Percentiles rank a stretch among this genome's conserved stretches.
phyloP scores from a whole-genome alignment of 2,113 vertebrate species.

The Brevimyrus niger region DNA sequence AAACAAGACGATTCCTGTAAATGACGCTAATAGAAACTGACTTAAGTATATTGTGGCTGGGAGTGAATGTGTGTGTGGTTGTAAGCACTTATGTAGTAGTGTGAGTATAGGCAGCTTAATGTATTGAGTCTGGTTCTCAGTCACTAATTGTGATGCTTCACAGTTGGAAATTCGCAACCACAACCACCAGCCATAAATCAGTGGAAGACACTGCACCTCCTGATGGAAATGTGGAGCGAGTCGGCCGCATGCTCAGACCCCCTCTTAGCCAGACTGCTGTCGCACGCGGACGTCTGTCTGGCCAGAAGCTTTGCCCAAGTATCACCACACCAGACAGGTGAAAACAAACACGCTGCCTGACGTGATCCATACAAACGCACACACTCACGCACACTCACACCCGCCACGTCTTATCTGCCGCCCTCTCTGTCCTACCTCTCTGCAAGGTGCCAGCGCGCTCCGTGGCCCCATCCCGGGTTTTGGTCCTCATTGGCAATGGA shows the following conservation, averaged over 20 bases:
- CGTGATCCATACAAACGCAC: not conserved
- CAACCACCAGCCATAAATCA: not conserved
- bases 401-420: not conserved
- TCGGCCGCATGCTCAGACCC: not conserved
- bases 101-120: not conserved
- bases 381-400: not conserved
- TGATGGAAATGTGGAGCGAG: not conserved
- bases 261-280: not conserved
- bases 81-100: not conserved
- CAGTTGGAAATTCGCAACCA: not conserved
- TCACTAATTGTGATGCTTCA: not conserved
- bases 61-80: not conserved
- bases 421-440: conserved; percentile 43
- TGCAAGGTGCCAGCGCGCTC: conserved; percentile 33
- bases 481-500: conserved; percentile 51
- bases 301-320: not conserved
- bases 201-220: not conserved
- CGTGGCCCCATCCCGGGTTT: conserved; percentile 26
- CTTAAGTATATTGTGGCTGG: not conserved
- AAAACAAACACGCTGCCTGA: not conserved
- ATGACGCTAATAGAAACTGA: not conserved
- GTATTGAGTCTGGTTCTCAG: not conserved
- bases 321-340: not conserved
- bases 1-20: not conserved
- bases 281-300: not conserved